Evolutionary conservation across 2,888 invertebrate species (phyloP).

Genomic region (Callosobruchus maculatus): DNA sequence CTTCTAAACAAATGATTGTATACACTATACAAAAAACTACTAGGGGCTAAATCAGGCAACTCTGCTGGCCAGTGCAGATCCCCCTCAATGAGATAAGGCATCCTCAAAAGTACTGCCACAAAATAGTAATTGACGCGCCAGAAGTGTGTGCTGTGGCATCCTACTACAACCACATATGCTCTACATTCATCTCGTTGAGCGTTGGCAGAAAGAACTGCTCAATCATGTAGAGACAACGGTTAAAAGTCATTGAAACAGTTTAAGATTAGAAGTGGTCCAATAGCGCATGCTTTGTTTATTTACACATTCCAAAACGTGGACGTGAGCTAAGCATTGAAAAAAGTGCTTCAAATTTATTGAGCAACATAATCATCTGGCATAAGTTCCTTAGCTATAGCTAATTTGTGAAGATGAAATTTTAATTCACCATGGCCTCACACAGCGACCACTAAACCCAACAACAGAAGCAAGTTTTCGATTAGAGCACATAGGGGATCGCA

Average conservation of each 20-base stretch:
- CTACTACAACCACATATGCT: constrained; percentile 15
- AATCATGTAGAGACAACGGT: constrained; percentile 8
- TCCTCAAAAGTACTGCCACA: constrained; percentile 11
- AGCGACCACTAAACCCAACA: too few species aligned
- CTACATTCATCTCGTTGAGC: constrained; percentile 10
- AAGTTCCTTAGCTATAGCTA: too few species aligned
- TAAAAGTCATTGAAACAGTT: constrained; percentile 9
- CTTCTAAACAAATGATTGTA: constrained; percentile 11
- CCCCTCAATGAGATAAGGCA: constrained; percentile 8
- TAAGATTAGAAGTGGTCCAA: too few species aligned
- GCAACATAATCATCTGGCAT: too few species aligned
- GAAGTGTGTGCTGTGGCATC: constrained; percentile 14
- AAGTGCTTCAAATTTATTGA: too few species aligned
- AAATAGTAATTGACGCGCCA: constrained; percentile 5
- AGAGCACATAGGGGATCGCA: too few species aligned
- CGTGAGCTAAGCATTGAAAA: too few species aligned
- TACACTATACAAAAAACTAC: constrained; percentile 14
- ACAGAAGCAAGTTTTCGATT: too few species aligned
- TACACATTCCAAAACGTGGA: too few species aligned
- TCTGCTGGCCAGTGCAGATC: constrained; percentile 13
- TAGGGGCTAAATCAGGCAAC: constrained; percentile 12
- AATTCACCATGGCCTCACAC: too few species aligned
- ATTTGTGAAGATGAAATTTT: too few species aligned
- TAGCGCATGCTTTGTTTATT: too few species aligned
- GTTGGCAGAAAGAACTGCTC: constrained; percentile 8